Conservation (phyloP, 2,113 vertebrate species). For the Anarhynchus alexandrinus region DNA sequence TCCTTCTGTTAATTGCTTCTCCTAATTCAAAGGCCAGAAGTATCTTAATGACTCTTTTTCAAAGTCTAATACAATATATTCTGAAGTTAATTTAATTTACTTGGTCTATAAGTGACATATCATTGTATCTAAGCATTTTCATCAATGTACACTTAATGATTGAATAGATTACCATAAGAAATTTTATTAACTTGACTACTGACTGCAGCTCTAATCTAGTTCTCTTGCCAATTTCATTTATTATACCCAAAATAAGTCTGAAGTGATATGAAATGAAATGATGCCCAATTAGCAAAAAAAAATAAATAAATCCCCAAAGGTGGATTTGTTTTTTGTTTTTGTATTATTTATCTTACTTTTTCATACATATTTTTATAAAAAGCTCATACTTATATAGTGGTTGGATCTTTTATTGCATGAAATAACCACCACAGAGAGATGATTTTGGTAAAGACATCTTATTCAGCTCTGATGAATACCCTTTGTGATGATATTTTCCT, state of each 20-base stretch:
- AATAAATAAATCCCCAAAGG: neutral
- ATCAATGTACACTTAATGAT: neutral
- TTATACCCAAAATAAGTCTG: neutral
- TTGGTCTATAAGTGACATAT: neutral
- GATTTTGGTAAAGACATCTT: neutral
- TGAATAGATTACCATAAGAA: neutral
- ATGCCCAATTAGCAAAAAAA: neutral
- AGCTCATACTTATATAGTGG: neutral
- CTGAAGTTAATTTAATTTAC: slow-evolving; percentile 31
- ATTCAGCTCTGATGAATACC: neutral
- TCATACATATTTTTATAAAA: neutral
- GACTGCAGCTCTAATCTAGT: neutral
- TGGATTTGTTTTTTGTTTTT: neutral
- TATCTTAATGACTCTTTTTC: neutral
- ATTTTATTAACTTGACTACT: neutral
- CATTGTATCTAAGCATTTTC: slow-evolving; percentile 5
- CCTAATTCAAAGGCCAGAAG: slow-evolving; percentile 13
- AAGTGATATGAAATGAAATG: neutral
- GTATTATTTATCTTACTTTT: neutral
- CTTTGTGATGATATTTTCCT: neutral
- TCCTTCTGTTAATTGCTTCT: neutral
- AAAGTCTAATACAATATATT: neutral
- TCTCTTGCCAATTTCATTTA: neutral
- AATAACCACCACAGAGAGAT: neutral
- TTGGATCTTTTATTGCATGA: neutral